Conservation (phyloP, 2,888 invertebrate genomes). For the Cepaea hortensis region DNA sequence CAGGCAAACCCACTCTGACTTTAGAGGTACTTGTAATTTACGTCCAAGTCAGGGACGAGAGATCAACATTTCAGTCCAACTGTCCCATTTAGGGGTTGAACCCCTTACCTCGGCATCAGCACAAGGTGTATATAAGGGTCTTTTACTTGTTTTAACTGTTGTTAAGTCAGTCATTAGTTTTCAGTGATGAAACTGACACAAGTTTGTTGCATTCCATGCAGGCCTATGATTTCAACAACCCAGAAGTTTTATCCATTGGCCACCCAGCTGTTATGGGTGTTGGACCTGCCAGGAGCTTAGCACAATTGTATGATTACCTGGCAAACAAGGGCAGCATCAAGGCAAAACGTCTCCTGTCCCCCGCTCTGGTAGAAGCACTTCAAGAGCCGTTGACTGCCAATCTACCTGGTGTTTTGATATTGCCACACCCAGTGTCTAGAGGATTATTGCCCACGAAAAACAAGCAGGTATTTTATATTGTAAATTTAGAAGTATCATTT, state of each 20-base stretch:
- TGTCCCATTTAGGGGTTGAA: too few species aligned
- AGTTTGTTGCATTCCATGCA: background rate
- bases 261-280: slow-evolving; percentile 68
- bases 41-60: too few species aligned
- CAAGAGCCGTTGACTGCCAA: background rate
- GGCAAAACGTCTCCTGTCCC: slow-evolving; percentile 54
- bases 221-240: slow-evolving; percentile 60
- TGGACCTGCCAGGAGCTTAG: slow-evolving; percentile 69
- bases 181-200: too few species aligned
- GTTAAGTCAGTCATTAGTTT: too few species aligned
- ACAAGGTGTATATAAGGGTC: too few species aligned
- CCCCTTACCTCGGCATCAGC: too few species aligned
- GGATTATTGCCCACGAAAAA: slow-evolving; percentile 22
- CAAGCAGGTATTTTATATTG: background rate
- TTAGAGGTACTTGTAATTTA: too few species aligned
- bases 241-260: slow-evolving; percentile 63
- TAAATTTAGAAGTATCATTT: background rate
- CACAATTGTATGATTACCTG: slow-evolving; percentile 70
- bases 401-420: slow-evolving; percentile 9
- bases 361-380: slow-evolving; percentile 7
- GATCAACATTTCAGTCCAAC: too few species aligned
- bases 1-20: too few species aligned
- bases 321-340: slow-evolving; percentile 63
- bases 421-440: background rate
- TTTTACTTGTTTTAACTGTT: too few species aligned